phyloP scores from a whole-genome alignment of 37 sponge, comb jelly and placozoan genomes.

The Beroe ovata region DNA sequence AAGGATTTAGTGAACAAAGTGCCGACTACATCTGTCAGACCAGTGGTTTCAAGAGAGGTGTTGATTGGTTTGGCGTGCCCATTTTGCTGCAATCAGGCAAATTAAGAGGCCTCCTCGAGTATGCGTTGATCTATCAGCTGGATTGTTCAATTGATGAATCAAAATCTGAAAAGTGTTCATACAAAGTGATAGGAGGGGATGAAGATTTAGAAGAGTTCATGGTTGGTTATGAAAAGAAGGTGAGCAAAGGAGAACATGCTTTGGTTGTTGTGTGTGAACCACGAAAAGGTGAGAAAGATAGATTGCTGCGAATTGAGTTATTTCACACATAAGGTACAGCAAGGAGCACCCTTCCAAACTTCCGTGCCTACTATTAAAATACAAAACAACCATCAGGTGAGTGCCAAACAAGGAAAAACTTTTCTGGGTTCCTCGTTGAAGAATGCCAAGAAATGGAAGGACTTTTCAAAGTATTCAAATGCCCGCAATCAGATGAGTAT shows the following conservation, averaged over 20 bases:
- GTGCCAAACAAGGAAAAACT: not conserved
- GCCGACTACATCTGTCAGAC: not conserved
- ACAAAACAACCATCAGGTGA: too few relatives aligned
- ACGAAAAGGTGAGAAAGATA: not conserved
- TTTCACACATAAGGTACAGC: too few relatives aligned
- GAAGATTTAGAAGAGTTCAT: not conserved
- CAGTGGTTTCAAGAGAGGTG: not conserved
- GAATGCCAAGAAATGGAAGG: not conserved
- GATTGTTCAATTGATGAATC: too few relatives aligned
- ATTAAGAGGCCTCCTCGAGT: too few relatives aligned
- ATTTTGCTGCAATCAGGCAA: too few relatives aligned
- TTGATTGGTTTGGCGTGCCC: not conserved
- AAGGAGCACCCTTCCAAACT: too few relatives aligned
- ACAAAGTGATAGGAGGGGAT: too few relatives aligned
- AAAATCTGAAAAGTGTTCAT: too few relatives aligned
- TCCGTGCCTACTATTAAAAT: too few relatives aligned
- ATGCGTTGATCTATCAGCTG: too few relatives aligned
- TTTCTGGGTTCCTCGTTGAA: not conserved
- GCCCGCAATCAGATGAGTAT: not conserved
- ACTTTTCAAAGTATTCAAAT: not conserved
- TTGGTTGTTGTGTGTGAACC: not conserved
- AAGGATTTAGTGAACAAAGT: not conserved
- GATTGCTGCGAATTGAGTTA: too few relatives aligned
- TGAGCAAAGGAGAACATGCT: not conserved
- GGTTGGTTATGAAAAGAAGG: not conserved